Evolutionary conservation across 1,140 invertebrate species (phyloP).

Genomic region (Lepidostoma basale): DNA sequence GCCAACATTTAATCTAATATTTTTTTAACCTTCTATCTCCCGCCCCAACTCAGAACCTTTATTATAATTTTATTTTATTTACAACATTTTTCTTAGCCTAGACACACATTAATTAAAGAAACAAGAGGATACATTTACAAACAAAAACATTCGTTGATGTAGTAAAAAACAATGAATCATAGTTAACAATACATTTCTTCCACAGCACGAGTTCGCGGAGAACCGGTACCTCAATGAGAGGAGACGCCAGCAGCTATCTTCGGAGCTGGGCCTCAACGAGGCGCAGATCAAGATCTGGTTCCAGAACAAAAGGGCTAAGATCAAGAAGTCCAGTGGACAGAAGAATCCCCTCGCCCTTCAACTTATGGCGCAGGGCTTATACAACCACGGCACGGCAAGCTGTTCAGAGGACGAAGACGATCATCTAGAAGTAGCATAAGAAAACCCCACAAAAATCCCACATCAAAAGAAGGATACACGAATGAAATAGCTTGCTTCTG

Average conservation of each 20-base stretch:
- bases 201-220: conserved; percentile 81
- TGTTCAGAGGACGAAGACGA: conserved; percentile 75
- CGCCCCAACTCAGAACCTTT: too few species aligned
- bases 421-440: too few species aligned
- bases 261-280: conserved; percentile 88
- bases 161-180: not conserved
- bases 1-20: too few species aligned
- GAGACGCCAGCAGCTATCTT: conserved; percentile 82
- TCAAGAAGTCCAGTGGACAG: conserved; percentile 86
- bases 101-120: too few species aligned
- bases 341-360: conserved; percentile 86
- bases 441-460: too few species aligned
- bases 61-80: too few species aligned
- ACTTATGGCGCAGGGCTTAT: conserved; percentile 88
- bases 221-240: conserved; percentile 92
- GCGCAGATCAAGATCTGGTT: conserved; percentile 97
- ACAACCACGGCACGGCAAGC: conserved; percentile 85
- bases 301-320: conserved; percentile 94
- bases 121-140: too few species aligned
- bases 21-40: too few species aligned
- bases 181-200: conserved; percentile 12
- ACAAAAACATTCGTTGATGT: too few species aligned
- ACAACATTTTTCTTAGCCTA: too few species aligned
- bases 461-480: too few species aligned
- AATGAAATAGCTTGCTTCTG: too few species aligned